Base-by-base conservation (phyloP, 2,113 vertebrate genomes). In the Lepidothrix coronata region DNA sequence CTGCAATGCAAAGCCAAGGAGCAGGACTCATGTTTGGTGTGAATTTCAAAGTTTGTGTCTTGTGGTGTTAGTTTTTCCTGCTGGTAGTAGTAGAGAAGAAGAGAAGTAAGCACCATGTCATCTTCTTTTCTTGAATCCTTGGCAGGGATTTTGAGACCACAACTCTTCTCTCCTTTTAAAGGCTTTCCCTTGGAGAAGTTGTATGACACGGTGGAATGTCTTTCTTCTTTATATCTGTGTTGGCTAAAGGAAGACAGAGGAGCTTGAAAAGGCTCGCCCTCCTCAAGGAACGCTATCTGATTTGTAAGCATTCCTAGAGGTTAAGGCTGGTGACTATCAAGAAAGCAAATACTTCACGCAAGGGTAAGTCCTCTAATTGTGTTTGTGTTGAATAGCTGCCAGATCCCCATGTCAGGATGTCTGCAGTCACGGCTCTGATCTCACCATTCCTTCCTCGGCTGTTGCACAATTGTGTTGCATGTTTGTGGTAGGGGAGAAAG, bases 281-380 rank as follows among this genome's bases (percentile, higher is more conserved):
- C 89, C 93, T 93, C 88, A 43, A 94, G 95, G 94, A 97, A 95
- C 41, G 8, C 89, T 94, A 81, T 96, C 94, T 96, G 93, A 91
- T 83, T 97, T 24, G 75, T 89, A 87, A 95, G 93, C 97, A 95
- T 97, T 98, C 94, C 97, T 98, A 89, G 97, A 98, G 90, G 93
- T 97, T 98, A 97, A 96, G 92, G 95, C 96, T 97, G 88, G 93
- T 96, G 94, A 95, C 96, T 94, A 96, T 97, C 95, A 96, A 96
- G 97, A 97, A 97, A 98, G 96, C 96, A 98, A 98, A 97, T 98
- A 98, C 98, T 98, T 98, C 97, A 98, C 91, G 97, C 96, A 96
- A 97, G 97, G 97, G 97, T 98, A 98, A 98, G 98, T 98, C 97
- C 95, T 97, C 97, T 98, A 98, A 98, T 98, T 98, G 97, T 97